Base-by-base conservation (phyloP, 2,888 invertebrate genomes). In the Apodemia duryi region DNA sequence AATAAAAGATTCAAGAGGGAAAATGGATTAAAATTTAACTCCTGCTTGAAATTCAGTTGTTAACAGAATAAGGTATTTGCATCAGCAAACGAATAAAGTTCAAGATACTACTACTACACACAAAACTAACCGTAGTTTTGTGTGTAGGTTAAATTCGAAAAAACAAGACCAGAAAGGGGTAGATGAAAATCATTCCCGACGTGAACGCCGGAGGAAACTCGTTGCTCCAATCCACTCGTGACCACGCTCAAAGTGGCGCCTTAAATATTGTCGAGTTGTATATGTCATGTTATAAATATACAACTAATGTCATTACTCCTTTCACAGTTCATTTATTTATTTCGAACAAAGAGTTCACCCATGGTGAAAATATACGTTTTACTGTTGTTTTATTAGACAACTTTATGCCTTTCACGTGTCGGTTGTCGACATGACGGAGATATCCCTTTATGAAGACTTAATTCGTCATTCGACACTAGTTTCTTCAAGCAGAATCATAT, bases 401-500 rank as follows among this genome's bases (percentile, higher is more conserved):
- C 66, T 68, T 70, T 70, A 71, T 66, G 70, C 66, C 62, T 62
- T 32, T 57, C 67, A 65, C 67, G 68, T 66, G 67, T 63, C 62
- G 65, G 54, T 54, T 64, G 49, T 61, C 52, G 46, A 52, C 66
- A 57, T 57, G 64, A 32, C 54, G 63, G 49, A 61, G 68, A 71
- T 65, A 66, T 69, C 67, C 65, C 63, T 65, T 63, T 64, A 60
- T 65, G 62, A 62, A 65, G 65, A 66, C 69, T 66, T 73, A 72
- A 79, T 76, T 75, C 74, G 71, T 75, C 73, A 74, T 73, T 74
- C 77, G 65, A 69, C 75, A 72, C 75, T 78, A 73, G 43, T 43
- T 43, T 43, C 43, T 72, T 74, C 67, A 67, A 71, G 67, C 71
- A 64, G 65, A 72, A 71, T 65, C 46, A 63, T 67, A 38, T 43